These are phyloP conservation scores for Blennius ocellaris DNA, from an alignment of 2,113 vertebrate species.

Conservation along the genomic window DNA sequence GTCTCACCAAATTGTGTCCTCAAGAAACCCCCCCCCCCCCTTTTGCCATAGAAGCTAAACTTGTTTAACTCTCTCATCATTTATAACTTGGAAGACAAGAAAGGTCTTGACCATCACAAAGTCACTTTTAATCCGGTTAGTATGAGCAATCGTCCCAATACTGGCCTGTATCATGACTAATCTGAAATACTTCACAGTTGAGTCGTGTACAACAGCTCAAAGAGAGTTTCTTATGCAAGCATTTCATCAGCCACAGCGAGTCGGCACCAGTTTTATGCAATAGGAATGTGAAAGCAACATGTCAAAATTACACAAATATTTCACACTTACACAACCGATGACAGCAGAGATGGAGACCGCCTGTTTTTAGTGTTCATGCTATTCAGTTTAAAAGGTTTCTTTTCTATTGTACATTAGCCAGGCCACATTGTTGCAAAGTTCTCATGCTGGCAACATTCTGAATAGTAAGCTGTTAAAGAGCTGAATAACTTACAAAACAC, in stretches of 20 bases:
- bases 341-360: not conserved
- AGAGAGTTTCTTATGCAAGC: not conserved
- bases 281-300: not conserved
- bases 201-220: not conserved
- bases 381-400: slow-evolving; percentile 1
- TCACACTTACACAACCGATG: not conserved
- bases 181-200: not conserved
- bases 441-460: not conserved
- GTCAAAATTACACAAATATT: not conserved
- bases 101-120: slow-evolving; percentile 3
- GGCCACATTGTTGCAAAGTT: not conserved
- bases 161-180: not conserved
- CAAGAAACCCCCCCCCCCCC: too few relatives aligned
- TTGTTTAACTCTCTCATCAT: not conserved
- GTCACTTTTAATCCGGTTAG: slow-evolving; percentile 5
- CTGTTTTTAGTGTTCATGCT: not conserved
- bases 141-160: not conserved
- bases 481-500: slow-evolving; percentile 6
- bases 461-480: slow-evolving; percentile 19
- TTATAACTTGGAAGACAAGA: not conserved
- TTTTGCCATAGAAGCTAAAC: not conserved
- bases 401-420: not conserved
- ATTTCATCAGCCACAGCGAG: slow-evolving; percentile 1
- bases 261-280: not conserved
- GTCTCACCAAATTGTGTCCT: too few relatives aligned